Conservation (phyloP, 2,113 vertebrate species). For the Gopherus flavomarginatus region DNA sequence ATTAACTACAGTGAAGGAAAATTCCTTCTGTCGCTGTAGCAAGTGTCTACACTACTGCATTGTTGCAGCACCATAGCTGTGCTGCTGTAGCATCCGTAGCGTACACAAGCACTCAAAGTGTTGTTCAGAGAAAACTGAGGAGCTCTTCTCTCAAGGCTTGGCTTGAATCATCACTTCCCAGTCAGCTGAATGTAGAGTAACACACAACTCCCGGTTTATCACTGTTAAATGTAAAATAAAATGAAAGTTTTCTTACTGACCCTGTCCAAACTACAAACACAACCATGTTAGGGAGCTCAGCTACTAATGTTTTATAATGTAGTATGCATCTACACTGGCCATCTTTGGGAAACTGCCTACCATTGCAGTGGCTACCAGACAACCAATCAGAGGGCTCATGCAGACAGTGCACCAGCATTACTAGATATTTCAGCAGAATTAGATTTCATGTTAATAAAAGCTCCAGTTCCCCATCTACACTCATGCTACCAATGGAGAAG, state of each 20-base stretch:
- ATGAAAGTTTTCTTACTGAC: neutral
- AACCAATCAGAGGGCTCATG: neutral
- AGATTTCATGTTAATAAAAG: neutral
- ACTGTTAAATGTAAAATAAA: neutral
- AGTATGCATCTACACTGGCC: neutral
- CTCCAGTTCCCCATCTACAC: neutral
- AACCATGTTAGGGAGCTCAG: neutral
- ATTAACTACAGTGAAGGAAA: too few relatives aligned
- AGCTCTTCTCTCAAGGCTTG: neutral
- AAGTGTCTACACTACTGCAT: neutral
- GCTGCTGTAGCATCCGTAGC: neutral
- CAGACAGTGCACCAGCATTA: neutral
- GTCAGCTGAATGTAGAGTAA: neutral
- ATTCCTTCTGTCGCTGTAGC: neutral
- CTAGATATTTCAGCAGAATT: neutral
- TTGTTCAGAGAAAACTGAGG: neutral
- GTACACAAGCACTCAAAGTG: neutral
- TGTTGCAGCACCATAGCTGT: neutral
- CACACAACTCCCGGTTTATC: neutral
- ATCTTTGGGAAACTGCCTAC: neutral
- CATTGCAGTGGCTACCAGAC: neutral
- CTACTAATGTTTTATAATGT: neutral
- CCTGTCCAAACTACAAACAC: neutral
- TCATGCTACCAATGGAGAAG: constrained; percentile 12
- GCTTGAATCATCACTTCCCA: neutral